phyloP scores from a whole-genome alignment of 2,797 vertebrate genomes.

The Allobates femoralis region DNA sequence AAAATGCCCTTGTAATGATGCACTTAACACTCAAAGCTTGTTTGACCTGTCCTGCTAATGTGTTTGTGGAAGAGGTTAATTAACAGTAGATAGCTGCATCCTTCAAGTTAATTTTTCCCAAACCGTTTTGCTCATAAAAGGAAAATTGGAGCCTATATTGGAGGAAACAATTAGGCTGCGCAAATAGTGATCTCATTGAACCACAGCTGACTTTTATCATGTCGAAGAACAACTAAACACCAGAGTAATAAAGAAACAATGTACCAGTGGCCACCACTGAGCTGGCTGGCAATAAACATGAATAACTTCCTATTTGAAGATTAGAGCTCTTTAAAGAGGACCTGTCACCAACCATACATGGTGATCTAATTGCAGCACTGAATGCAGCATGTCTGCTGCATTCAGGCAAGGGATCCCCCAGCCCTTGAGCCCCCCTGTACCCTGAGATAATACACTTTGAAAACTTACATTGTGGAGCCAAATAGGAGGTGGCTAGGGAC shows the following conservation, averaged over 20 bases:
- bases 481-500: too few relatives aligned
- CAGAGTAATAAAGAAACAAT: conserved; percentile 81
- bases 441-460: too few relatives aligned
- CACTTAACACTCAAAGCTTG: conserved; percentile 76
- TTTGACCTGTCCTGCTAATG: conserved; percentile 80
- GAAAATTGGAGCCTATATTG: conserved; percentile 82
- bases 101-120: conserved; percentile 80
- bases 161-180: conserved; percentile 91
- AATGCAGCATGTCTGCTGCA: too few relatives aligned
- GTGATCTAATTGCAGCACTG: too few relatives aligned
- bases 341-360: too few relatives aligned
- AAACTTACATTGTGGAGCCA: too few relatives aligned
- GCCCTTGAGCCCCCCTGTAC: too few relatives aligned
- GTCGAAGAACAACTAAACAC: conserved; percentile 84
- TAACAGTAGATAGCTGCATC: conserved; percentile 79
- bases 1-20: conserved; percentile 73
- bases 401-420: too few relatives aligned
- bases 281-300: conserved; percentile 89
- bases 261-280: conserved; percentile 79
- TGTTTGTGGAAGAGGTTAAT: conserved; percentile 83
- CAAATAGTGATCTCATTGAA: conserved; percentile 82
- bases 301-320: conserved; percentile 92
- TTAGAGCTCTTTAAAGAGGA: conserved; percentile 79
- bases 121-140: conserved; percentile 86
- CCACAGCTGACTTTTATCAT: conserved; percentile 89